phyloP scores from a whole-genome alignment of 2,888 invertebrate genomes.

The Amphipyra berbera region DNA sequence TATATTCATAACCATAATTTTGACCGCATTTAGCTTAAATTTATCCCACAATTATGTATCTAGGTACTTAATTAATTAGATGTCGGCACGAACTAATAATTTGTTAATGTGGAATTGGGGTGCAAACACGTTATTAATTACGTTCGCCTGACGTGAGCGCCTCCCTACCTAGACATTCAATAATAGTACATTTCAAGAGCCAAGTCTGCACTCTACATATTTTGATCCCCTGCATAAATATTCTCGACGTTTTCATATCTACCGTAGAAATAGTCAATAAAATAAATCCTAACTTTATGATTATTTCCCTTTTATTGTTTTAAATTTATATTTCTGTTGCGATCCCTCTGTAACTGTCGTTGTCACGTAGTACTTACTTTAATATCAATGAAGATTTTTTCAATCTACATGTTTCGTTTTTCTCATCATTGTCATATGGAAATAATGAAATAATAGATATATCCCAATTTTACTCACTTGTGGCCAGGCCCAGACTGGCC shows the following conservation, averaged over 20 bases:
- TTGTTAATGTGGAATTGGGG: conserved; percentile 5
- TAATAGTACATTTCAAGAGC: not conserved
- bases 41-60: not conserved
- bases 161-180: not conserved
- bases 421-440: conserved; percentile 15
- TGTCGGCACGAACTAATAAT: conserved; percentile 1
- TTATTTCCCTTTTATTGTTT: conserved; percentile 17
- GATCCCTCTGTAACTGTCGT: not conserved
- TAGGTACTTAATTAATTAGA: not conserved
- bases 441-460: conserved; percentile 35
- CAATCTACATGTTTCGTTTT: conserved; percentile 29
- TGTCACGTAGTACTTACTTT: not conserved
- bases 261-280: conserved; percentile 5
- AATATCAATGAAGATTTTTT: conserved; percentile 19
- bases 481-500: no score
- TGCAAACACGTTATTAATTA: conserved; percentile 11
- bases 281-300: conserved; percentile 17
- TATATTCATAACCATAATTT: no score
- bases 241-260: conserved; percentile 10
- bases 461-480: conserved; percentile 30
- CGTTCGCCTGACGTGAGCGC: conserved; percentile 1
- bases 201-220: not conserved
- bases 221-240: conserved; percentile 9
- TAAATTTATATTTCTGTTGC: conserved; percentile 5
- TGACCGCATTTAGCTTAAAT: no score